Conservation (phyloP, 2,113 vertebrate species). For the Dromaius novaehollandiae region DNA sequence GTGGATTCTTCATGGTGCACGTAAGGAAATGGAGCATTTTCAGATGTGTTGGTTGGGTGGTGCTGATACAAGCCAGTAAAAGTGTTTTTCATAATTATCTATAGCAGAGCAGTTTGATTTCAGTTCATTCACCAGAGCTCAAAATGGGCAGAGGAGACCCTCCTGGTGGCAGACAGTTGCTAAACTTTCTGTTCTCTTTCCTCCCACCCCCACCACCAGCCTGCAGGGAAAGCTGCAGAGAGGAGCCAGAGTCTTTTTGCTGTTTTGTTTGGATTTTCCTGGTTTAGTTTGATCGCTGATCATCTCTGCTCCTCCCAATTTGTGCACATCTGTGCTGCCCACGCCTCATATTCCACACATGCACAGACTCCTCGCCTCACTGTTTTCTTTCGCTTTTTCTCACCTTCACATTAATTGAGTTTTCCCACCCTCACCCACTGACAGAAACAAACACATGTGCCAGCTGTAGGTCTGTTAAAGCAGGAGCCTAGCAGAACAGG, state of each 20-base stretch:
- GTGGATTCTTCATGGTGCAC: background rate
- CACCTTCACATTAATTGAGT: background rate
- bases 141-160: background rate
- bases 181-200: background rate
- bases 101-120: background rate
- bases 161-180: background rate
- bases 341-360: background rate
- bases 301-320: background rate
- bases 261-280: background rate
- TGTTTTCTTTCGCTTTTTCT: background rate
- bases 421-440: background rate
- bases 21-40: background rate
- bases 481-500: background rate
- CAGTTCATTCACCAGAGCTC: background rate
- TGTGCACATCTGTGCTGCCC: rapidly evolving
- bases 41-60: background rate
- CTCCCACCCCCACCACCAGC: background rate
- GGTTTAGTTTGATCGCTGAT: background rate
- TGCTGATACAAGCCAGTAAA: background rate
- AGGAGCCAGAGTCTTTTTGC: background rate
- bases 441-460: background rate
- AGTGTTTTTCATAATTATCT: background rate
- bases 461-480: background rate
- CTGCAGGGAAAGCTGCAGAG: background rate
- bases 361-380: background rate